A percentile compares a stretch with the other conserved stretches of the same genome.
Evolutionary conservation across 2,888 invertebrate genomes (phyloP).

Genomic region (Agrilus mali): DNA sequence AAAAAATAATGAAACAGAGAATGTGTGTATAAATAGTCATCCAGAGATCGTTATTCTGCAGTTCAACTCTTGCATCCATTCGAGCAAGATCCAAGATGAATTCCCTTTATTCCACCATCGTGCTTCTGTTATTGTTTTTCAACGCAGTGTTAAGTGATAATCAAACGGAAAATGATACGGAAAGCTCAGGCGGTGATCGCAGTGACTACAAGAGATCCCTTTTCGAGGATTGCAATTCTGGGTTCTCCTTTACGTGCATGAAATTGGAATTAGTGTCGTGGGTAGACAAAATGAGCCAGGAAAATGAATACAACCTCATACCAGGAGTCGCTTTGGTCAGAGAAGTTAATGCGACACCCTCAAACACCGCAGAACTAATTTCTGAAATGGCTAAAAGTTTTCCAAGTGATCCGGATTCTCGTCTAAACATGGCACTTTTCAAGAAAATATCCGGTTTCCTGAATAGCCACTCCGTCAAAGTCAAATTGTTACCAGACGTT

Average conservation of each 20-base stretch:
- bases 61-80: too few relatives aligned
- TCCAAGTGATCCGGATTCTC: constrained; percentile 58
- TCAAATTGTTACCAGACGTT: constrained; percentile 43
- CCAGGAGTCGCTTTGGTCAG: constrained; percentile 61
- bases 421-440: constrained; percentile 57
- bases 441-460: constrained; percentile 55
- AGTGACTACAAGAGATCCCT: constrained; percentile 17
- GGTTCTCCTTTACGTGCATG: constrained; percentile 56
- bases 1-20: too few relatives aligned
- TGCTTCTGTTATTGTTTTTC: too few relatives aligned
- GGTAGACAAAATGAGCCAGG: constrained; percentile 56
- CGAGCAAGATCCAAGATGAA: too few relatives aligned
- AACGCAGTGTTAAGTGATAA: too few relatives aligned
- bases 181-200: not conserved
- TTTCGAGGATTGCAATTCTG: constrained; percentile 38
- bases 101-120: too few relatives aligned
- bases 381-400: constrained; percentile 59
- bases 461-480: constrained; percentile 55
- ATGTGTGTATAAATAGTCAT: too few relatives aligned
- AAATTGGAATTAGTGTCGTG: constrained; percentile 63
- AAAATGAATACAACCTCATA: constrained; percentile 49
- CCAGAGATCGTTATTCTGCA: too few relatives aligned
- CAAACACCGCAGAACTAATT: constrained; percentile 50
- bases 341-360: constrained; percentile 34
- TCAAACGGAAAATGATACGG: not conserved